Conservation (phyloP, 2,113 vertebrate genomes). For the Euleptes europaea region DNA sequence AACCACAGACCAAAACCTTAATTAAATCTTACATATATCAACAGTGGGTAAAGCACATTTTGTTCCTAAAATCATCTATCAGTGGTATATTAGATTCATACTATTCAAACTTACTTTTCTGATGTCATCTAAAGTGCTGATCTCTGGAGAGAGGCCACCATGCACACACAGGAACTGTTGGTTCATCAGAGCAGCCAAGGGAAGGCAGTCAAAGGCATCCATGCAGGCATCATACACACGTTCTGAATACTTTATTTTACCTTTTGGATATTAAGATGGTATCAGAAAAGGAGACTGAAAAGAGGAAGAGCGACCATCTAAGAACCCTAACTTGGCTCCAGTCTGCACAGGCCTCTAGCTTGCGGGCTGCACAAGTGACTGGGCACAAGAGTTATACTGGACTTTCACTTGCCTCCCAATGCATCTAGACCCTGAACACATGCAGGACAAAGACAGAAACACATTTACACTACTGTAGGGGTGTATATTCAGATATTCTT, state of each 20-base stretch:
- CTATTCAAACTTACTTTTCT: slow-evolving; percentile 92
- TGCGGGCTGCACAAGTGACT: no score
- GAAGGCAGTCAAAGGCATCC: slow-evolving; percentile 99
- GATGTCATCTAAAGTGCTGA: slow-evolving; percentile 98
- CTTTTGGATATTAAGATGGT: slow-evolving; percentile 74
- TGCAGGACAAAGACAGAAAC: no score
- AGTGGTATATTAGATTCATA: neutral
- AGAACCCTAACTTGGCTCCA: no score
- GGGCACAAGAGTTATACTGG: no score
- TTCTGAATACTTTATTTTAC: slow-evolving; percentile 99
- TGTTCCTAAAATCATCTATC: neutral
- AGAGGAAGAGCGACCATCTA: no score
- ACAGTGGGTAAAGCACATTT: neutral
- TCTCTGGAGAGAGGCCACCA: slow-evolving; percentile 96
- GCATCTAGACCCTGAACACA: no score
- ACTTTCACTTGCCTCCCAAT: no score
- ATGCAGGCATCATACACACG: slow-evolving; percentile 97
- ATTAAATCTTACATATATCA: neutral
- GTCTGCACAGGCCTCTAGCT: no score
- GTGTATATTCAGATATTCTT: no score
- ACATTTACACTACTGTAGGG: no score
- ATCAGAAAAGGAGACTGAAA: slow-evolving; percentile 25
- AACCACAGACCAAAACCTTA: neutral
- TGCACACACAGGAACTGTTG: slow-evolving; percentile 98
- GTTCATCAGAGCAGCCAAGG: slow-evolving; percentile 98